A percentile compares a stretch with the other conserved stretches of the same genome.
Conservation (phyloP, 2,888 invertebrate genomes). For the Pardosa pseudoannulata region DNA sequence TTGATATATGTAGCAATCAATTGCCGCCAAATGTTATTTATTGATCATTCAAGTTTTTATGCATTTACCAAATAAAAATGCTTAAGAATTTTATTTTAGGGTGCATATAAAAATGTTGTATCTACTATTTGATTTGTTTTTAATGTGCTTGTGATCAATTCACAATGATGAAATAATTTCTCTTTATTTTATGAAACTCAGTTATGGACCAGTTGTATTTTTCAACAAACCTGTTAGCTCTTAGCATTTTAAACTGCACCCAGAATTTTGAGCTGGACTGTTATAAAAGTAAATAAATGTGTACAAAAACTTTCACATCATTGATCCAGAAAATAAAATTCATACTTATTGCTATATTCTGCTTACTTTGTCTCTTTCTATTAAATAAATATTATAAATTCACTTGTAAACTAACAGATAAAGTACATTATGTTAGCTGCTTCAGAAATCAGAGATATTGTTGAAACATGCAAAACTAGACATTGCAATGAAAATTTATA, state of each 20-base stretch:
- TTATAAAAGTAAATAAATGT: conserved; percentile 9
- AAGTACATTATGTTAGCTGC: too few relatives aligned
- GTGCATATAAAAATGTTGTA: conserved; percentile 13
- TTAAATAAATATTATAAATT: too few relatives aligned
- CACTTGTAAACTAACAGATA: too few relatives aligned
- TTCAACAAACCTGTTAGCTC: neutral
- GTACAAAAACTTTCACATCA: conserved; percentile 33
- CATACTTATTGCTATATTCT: conserved; percentile 29
- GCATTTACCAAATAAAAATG: conserved; percentile 1
- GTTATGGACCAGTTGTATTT: conserved; percentile 28
- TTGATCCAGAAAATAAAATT: conserved; percentile 27
- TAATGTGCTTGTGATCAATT: neutral
- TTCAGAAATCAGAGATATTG: too few relatives aligned
- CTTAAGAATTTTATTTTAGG: conserved; percentile 3
- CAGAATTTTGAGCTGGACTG: conserved; percentile 28
- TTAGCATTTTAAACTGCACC: conserved; percentile 26
- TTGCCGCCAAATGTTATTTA: conserved; percentile 17
- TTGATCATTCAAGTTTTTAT: conserved; percentile 12
- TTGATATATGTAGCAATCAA: neutral
- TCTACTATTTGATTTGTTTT: conserved; percentile 1
- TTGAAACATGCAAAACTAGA: too few relatives aligned
- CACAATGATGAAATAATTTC: neutral
- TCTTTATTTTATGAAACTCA: conserved; percentile 1
- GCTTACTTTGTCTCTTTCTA: too few relatives aligned
- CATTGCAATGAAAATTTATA: too few relatives aligned